Percentiles rank a stretch among this genome's conserved stretches.
phyloP scores from a whole-genome alignment of 2,113 vertebrate genomes.

The Rhea pennata region DNA sequence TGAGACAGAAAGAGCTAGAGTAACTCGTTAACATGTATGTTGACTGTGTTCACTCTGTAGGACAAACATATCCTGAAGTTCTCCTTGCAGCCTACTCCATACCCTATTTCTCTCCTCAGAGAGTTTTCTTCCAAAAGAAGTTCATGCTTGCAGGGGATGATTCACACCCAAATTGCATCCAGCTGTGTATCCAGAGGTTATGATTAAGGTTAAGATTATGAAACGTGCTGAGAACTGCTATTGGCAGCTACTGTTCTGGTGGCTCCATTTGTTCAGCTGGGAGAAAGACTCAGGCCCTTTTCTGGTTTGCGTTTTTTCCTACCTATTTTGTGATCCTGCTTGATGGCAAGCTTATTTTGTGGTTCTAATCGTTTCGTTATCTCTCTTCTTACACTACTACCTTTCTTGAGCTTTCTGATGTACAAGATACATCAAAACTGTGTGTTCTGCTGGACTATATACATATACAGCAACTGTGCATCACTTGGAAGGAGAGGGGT shows the following conservation, averaged over 20 bases:
- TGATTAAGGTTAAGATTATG: too few species aligned
- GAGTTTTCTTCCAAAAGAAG: background rate
- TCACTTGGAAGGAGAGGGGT: background rate
- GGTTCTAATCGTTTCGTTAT: background rate
- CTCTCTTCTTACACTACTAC: background rate
- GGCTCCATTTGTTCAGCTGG: background rate
- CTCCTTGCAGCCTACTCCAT: background rate
- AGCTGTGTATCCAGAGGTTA: too few species aligned
- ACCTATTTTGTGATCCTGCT: background rate
- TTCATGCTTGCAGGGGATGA: too few species aligned
- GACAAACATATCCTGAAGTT: background rate
- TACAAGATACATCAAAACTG: background rate
- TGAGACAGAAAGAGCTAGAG: rapidly evolving
- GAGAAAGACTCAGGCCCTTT: background rate
- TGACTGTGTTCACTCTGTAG: background rate
- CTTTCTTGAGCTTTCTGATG: background rate
- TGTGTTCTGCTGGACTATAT: background rate
- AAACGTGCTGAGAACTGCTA: background rate
- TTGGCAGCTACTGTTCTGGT: background rate
- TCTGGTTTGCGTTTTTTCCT: background rate
- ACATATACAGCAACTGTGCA: too few species aligned
- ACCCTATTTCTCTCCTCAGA: background rate
- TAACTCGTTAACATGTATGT: rapidly evolving
- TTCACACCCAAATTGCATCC: too few species aligned
- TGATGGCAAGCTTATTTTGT: background rate